phyloP scores from a whole-genome alignment of 2,888 invertebrate genomes.

The Leptinotarsa haldemani region DNA sequence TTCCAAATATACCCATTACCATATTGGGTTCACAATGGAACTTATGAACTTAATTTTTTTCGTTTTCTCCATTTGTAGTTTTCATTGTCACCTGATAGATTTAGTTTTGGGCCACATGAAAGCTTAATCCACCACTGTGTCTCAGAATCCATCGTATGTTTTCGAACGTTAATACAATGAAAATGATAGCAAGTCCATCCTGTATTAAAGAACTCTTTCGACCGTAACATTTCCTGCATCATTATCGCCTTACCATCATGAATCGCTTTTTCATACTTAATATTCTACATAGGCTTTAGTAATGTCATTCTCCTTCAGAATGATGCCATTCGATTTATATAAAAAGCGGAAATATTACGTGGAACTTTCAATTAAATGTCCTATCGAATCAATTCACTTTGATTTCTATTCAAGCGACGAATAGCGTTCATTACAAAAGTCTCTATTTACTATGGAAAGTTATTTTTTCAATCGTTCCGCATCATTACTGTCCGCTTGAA shows the following conservation, averaged over 20 bases:
- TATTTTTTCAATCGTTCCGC: slow-evolving; percentile 27
- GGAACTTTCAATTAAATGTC: slow-evolving; percentile 34
- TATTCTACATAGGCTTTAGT: slow-evolving; percentile 4
- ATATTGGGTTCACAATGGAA: no score
- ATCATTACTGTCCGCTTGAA: slow-evolving; percentile 19
- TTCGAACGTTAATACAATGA: background rate
- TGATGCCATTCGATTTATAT: slow-evolving; percentile 28
- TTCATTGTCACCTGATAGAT: background rate
- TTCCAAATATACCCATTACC: no score
- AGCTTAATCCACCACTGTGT: no score
- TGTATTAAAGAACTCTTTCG: background rate
- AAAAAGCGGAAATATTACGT: slow-evolving; percentile 36
- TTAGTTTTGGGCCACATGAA: no score
- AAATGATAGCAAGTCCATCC: background rate
- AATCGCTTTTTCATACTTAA: slow-evolving; percentile 20
- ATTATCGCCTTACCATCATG: background rate
- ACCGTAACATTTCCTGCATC: slow-evolving; percentile 14
- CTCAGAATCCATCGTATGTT: background rate
- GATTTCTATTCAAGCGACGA: background rate
- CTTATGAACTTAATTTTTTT: background rate
- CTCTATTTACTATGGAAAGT: slow-evolving; percentile 32
- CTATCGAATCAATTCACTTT: background rate
- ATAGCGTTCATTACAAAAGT: slow-evolving; percentile 25
- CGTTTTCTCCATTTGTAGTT: background rate
- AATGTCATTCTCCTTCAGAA: slow-evolving; percentile 34